A percentile compares a stretch with the other conserved stretches of the same genome.
Conservation (phyloP, 2,797 vertebrate species). For the Enteromius viviparus region DNA sequence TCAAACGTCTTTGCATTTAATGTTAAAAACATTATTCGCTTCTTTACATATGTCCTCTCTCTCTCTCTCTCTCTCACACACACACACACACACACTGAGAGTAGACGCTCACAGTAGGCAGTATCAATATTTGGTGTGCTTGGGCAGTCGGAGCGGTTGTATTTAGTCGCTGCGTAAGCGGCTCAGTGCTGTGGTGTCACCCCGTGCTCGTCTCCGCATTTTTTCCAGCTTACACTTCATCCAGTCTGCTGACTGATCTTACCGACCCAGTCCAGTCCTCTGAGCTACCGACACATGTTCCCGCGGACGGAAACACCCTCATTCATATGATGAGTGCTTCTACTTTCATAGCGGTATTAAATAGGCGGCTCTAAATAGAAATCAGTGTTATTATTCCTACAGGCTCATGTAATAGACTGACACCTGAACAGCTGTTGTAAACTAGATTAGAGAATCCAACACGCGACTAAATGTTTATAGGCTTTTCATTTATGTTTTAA, state of each 20-base stretch:
- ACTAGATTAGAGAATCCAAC: background rate
- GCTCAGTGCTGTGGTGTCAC: constrained; percentile 36
- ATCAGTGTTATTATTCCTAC: background rate
- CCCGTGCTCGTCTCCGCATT: constrained; percentile 52
- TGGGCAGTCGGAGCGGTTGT: background rate
- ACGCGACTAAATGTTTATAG: background rate
- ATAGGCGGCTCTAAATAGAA: background rate
- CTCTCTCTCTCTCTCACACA: background rate
- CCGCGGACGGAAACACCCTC: constrained; percentile 6
- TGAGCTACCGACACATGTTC: background rate
- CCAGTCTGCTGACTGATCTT: constrained; percentile 56
- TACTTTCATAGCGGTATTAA: background rate
- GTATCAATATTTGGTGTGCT: constrained; percentile 2
- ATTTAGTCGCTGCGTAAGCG: constrained; percentile 20
- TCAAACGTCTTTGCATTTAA: background rate
- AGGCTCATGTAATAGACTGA: background rate
- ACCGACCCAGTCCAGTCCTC: constrained; percentile 27
- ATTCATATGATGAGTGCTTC: constrained; percentile 1
- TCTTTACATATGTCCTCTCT: no score
- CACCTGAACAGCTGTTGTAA: background rate
- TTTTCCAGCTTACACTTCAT: constrained; percentile 65
- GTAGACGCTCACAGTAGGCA: background rate
- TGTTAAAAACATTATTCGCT: background rate
- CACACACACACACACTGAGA: background rate
- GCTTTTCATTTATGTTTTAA: no score